A percentile compares a stretch with the other conserved stretches of the same genome.
These are phyloP conservation scores for Kryptolebias marmoratus DNA, from an alignment of 2,113 vertebrate species.

Conservation along the genomic window DNA sequence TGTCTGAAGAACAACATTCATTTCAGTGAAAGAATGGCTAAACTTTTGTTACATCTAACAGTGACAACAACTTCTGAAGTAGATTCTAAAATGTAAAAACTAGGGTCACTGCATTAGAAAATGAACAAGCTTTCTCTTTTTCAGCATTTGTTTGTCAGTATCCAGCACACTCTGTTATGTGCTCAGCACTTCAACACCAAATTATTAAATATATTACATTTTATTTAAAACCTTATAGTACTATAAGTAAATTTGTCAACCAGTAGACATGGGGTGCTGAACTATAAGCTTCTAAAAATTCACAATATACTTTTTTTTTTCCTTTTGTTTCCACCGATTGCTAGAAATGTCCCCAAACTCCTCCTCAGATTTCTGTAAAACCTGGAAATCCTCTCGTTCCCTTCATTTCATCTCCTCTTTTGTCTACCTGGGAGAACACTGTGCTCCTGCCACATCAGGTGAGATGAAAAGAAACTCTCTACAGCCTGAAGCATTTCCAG, in stretches of 20 bases:
- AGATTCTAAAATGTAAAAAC: too few species aligned
- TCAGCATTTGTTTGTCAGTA: background rate
- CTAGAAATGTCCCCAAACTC: constrained; percentile 42
- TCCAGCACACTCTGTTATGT: constrained; percentile 8
- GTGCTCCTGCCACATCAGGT: constrained; percentile 51
- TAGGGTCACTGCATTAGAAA: too few species aligned
- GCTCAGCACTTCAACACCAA: constrained; percentile 32
- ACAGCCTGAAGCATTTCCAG: constrained; percentile 63
- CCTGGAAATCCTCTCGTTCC: constrained; percentile 69
- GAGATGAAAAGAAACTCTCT: constrained; percentile 64
- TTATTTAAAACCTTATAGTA: constrained; percentile 15
- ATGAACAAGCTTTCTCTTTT: background rate
- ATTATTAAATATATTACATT: constrained; percentile 12
- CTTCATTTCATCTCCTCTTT: constrained; percentile 59
- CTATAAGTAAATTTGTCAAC: constrained; percentile 6
- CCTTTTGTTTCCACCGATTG: constrained; percentile 32
- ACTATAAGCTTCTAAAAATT: constrained; percentile 17
- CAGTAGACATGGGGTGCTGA: constrained; percentile 10
- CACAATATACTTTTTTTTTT: background rate
- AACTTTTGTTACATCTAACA: too few species aligned
- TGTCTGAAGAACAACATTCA: too few species aligned
- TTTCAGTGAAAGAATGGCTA: too few species aligned
- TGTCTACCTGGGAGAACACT: constrained; percentile 69
- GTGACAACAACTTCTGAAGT: too few species aligned
- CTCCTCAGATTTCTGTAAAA: constrained; percentile 54